phyloP scores from a whole-genome alignment of 2,113 vertebrate genomes.

The Trematomus loennbergii region DNA sequence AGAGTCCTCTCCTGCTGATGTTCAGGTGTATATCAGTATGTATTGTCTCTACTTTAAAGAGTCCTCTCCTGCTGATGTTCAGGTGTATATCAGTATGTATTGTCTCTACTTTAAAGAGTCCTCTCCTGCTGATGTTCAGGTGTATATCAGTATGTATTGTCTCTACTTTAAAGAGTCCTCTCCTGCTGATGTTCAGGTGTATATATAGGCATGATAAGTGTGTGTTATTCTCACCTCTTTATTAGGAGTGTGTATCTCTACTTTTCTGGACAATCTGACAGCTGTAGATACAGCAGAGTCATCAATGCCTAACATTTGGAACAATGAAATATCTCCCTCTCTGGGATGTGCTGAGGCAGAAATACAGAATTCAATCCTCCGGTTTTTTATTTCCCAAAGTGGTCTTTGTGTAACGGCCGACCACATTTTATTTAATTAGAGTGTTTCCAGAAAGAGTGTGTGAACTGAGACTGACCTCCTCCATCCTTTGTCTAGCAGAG shows the following conservation, averaged over 20 bases:
- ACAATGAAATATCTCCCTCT: neutral
- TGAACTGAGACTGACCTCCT: constrained; percentile 58
- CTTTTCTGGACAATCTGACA: neutral
- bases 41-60: no score
- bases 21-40: no score
- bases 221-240: neutral
- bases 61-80: no score
- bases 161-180: no score
- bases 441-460: constrained; percentile 27
- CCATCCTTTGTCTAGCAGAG: constrained; percentile 56
- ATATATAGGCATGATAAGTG: no score
- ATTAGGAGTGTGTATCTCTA: neutral
- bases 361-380: constrained; percentile 44
- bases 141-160: no score
- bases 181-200: no score
- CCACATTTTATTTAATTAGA: constrained; percentile 64
- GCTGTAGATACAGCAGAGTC: neutral
- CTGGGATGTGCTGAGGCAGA: constrained; percentile 10
- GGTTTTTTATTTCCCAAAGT: constrained; percentile 68
- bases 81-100: no score
- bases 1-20: no score
- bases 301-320: no score
- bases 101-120: no score
- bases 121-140: no score
- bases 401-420: constrained; percentile 32